These are phyloP conservation scores for Rhincodon typus DNA, from an alignment of 2,797 vertebrate species.

Conservation along the genomic window DNA sequence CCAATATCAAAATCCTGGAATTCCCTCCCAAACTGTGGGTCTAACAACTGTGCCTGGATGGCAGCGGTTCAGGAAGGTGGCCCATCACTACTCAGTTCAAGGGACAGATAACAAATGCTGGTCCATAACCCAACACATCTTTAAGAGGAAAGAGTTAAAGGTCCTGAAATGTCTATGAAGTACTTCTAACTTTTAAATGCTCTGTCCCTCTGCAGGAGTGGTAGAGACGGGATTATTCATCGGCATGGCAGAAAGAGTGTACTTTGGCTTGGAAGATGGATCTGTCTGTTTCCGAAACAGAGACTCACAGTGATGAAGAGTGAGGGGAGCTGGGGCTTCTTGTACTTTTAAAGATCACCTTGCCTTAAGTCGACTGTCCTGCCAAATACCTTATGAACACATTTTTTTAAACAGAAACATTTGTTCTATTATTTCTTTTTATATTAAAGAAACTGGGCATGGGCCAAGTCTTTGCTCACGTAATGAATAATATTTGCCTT, in stretches of 20 bases:
- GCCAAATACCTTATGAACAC: neutral
- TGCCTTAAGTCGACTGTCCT: slow-evolving; percentile 14
- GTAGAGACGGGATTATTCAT: slow-evolving; percentile 96
- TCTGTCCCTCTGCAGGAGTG: slow-evolving; percentile 64
- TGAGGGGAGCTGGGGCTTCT: neutral
- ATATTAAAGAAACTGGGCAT: neutral
- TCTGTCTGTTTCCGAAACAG: slow-evolving; percentile 70
- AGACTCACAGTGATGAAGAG: slow-evolving; percentile 54
- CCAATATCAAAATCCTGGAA: neutral
- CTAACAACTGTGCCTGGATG: neutral
- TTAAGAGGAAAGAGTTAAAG: neutral
- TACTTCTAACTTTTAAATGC: neutral
- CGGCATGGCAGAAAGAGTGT: slow-evolving; percentile 83
- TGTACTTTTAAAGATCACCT: neutral
- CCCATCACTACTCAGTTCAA: neutral
- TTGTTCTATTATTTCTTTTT: neutral
- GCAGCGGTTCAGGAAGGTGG: neutral
- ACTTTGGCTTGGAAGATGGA: slow-evolving; percentile 93
- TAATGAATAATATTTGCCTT: neutral
- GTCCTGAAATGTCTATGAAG: rapidly evolving
- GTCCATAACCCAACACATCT: neutral
- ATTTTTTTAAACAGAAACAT: neutral
- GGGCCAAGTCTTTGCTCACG: no score
- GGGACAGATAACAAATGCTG: neutral
- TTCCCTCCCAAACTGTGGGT: neutral